Evolutionary conservation across 2,888 invertebrate genomes (phyloP).

Genomic region (Melieria crassipennis): DNA sequence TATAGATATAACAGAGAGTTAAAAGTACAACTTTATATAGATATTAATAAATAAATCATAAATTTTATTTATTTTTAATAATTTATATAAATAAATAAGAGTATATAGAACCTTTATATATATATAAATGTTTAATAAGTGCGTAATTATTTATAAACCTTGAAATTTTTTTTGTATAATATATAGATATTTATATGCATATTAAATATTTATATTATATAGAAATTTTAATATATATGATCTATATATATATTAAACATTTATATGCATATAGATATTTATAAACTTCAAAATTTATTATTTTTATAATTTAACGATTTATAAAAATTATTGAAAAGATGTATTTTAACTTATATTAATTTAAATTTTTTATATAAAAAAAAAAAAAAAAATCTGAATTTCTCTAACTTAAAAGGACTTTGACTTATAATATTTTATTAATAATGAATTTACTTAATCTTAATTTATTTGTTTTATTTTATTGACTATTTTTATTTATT

Average conservation of each 20-base stretch:
- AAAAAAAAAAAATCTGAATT: constrained; percentile 21
- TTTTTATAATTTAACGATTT: not conserved
- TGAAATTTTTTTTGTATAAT: constrained; percentile 32
- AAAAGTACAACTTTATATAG: too few species aligned
- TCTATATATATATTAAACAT: constrained; percentile 32
- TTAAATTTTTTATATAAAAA: constrained; percentile 45
- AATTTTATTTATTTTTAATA: too few species aligned
- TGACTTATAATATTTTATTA: constrained; percentile 1
- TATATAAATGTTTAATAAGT: constrained; percentile 44
- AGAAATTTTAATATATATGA: constrained; percentile 26
- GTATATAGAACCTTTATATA: constrained; percentile 49
- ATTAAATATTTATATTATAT: constrained; percentile 18
- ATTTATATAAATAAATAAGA: not conserved
- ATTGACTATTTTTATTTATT: too few species aligned
- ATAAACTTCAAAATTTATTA: constrained; percentile 14
- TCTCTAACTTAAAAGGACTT: not conserved
- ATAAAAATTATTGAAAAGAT: constrained; percentile 42
- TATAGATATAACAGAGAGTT: too few species aligned
- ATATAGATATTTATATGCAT: constrained; percentile 30
- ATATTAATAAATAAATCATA: too few species aligned
- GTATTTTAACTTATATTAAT: constrained; percentile 50
- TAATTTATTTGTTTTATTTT: too few species aligned
- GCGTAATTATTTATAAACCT: constrained; percentile 34
- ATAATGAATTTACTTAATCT: not conserved
- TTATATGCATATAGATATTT: constrained; percentile 32